Evolutionary conservation across 1,140 invertebrate species (phyloP).

Genomic region (Prorops nasuta): DNA sequence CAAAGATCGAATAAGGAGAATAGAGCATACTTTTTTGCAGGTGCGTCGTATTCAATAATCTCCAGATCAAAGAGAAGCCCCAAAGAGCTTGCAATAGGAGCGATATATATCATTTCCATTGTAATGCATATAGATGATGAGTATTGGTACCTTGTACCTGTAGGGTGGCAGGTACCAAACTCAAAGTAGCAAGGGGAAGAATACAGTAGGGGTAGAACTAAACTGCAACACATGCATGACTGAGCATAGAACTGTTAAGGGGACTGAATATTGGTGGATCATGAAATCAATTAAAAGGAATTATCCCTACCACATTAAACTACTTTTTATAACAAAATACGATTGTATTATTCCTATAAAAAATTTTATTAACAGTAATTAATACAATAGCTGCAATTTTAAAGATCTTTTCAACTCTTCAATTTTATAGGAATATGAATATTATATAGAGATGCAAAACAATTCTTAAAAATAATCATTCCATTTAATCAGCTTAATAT

Average conservation of each 20-base stretch:
- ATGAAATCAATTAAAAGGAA: conserved; percentile 47
- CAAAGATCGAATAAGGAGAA: conserved; percentile 10
- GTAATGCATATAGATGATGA: conserved; percentile 17
- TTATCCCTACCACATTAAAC: conserved; percentile 29
- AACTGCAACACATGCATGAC: conserved; percentile 45
- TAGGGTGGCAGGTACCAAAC: conserved; percentile 50
- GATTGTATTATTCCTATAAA: background rate
- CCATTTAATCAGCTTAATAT: background rate
- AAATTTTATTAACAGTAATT: no score
- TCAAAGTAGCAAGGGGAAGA: conserved; percentile 43
- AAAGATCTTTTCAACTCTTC: background rate
- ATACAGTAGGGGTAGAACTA: conserved; percentile 18
- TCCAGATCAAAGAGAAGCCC: conserved; percentile 44
- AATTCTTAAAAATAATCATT: background rate
- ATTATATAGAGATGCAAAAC: background rate
- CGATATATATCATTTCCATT: conserved; percentile 37
- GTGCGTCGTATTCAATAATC: conserved; percentile 42
- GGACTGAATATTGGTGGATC: conserved; percentile 31
- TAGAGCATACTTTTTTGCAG: conserved; percentile 30
- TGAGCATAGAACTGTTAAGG: conserved; percentile 21
- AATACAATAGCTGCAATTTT: background rate
- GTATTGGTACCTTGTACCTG: conserved; percentile 38
- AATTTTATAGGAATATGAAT: background rate
- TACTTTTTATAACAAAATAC: conserved; percentile 3
- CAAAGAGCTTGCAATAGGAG: conserved; percentile 18